phyloP scores from a whole-genome alignment of 35 echinoderm and acorn worm species.

The Ophiothrix spiculata region DNA sequence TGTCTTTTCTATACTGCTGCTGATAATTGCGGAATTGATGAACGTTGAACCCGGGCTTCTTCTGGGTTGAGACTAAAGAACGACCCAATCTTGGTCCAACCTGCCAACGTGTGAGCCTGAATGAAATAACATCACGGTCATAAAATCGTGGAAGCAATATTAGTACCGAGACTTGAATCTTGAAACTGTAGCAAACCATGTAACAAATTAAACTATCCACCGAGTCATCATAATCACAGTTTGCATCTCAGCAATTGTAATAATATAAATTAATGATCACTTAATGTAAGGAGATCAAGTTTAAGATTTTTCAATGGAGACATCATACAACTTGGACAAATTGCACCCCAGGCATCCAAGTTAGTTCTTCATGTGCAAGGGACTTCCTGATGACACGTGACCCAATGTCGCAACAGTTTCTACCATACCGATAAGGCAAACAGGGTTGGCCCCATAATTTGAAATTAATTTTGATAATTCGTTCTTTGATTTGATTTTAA shows the following conservation, averaged over 20 bases:
- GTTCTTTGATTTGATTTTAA: not conserved
- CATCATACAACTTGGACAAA: not conserved
- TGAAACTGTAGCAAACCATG: not conserved
- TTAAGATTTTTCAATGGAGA: not conserved
- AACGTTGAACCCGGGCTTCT: too few species aligned
- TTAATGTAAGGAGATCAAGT: not conserved
- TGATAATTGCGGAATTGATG: too few species aligned
- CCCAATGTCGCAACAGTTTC: not conserved
- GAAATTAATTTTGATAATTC: constrained; percentile 4
- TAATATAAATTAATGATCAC: not conserved
- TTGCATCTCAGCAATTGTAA: not conserved
- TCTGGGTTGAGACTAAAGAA: too few species aligned
- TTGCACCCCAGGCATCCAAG: not conserved
- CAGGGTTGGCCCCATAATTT: not conserved
- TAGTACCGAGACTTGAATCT: not conserved
- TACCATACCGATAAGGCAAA: not conserved
- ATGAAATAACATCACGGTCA: too few species aligned
- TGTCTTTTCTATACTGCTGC: too few species aligned
- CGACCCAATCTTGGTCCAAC: too few species aligned
- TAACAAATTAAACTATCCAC: not conserved
- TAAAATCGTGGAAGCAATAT: too few species aligned
- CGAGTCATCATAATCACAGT: not conserved
- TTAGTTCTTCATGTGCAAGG: not conserved
- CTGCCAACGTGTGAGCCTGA: too few species aligned
- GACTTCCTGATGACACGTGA: not conserved